Evolutionary conservation across 1,140 invertebrate genomes (phyloP).

Genomic region (Trichonephila clavata): DNA sequence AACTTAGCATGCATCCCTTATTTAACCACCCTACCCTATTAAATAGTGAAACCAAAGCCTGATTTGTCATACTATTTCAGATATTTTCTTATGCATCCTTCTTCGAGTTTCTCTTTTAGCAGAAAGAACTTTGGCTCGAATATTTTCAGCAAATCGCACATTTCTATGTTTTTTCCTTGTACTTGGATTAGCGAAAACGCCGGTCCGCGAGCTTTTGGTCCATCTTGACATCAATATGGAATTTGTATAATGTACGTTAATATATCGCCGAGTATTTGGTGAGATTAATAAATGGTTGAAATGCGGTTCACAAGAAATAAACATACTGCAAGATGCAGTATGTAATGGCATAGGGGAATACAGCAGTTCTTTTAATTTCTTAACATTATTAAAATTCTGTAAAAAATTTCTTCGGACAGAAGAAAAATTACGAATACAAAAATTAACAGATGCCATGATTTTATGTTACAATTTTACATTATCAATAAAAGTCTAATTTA

Average conservation of each 20-base stretch:
- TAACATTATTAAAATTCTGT: slow-evolving; percentile 33
- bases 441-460: slow-evolving; percentile 6
- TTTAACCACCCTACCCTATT: background rate
- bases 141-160: slow-evolving; percentile 49
- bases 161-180: slow-evolving; percentile 38
- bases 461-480: background rate
- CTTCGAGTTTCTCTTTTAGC: slow-evolving; percentile 24
- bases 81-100: slow-evolving; percentile 52
- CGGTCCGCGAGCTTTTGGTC: slow-evolving; percentile 9
- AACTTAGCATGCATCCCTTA: background rate
- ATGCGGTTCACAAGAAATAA: background rate
- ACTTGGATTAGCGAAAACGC: background rate
- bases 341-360: background rate
- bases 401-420: background rate
- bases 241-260: background rate
- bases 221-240: slow-evolving; percentile 30
- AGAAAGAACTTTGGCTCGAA: background rate
- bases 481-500: background rate
- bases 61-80: slow-evolving; percentile 57
- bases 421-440: background rate
- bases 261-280: background rate
- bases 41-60: background rate
- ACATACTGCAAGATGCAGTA: background rate
- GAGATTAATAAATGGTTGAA: background rate
- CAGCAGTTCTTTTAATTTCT: background rate